Conservation (phyloP, 2,113 vertebrate species). For the Crotalus tigris region DNA sequence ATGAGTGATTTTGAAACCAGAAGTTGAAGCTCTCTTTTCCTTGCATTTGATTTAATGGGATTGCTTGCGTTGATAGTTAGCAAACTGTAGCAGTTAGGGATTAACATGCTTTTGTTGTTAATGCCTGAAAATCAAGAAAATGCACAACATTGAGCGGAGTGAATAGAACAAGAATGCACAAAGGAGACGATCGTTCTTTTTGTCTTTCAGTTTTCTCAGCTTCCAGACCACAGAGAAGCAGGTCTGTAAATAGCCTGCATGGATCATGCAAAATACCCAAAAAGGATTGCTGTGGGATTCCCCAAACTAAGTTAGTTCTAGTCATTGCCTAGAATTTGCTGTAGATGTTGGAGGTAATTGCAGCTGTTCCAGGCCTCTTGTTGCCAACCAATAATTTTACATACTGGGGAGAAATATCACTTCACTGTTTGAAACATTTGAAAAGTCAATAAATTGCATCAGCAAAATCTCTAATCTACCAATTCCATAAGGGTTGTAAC, state of each 20-base stretch:
- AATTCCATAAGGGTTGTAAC: not conserved
- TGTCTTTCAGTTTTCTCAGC: not conserved
- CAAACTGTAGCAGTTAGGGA: conserved; percentile 11
- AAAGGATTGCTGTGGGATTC: not conserved
- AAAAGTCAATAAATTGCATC: not conserved
- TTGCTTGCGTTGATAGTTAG: conserved; percentile 42
- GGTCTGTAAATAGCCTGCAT: not conserved
- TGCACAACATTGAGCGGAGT: not conserved
- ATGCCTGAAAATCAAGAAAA: not conserved
- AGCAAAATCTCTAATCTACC: not conserved
- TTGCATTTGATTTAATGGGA: conserved; percentile 33
- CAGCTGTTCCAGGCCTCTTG: not conserved
- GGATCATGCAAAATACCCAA: not conserved
- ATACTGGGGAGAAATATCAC: not conserved
- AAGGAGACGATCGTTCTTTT: conserved; percentile 30
- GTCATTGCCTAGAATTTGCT: not conserved
- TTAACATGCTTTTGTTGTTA: conserved; percentile 10
- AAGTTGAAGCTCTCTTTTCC: not conserved
- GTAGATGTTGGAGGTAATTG: not conserved
- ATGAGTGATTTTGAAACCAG: conserved; percentile 34
- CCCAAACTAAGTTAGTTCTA: not conserved
- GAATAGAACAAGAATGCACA: conserved; percentile 19
- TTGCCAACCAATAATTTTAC: not conserved
- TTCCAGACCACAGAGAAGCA: not conserved
- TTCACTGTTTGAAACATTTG: not conserved